A percentile compares a stretch with the other conserved stretches of the same genome.
phyloP scores from a whole-genome alignment of 37 sponge, comb jelly and placozoan genomes.

The Halichondria panicea region DNA sequence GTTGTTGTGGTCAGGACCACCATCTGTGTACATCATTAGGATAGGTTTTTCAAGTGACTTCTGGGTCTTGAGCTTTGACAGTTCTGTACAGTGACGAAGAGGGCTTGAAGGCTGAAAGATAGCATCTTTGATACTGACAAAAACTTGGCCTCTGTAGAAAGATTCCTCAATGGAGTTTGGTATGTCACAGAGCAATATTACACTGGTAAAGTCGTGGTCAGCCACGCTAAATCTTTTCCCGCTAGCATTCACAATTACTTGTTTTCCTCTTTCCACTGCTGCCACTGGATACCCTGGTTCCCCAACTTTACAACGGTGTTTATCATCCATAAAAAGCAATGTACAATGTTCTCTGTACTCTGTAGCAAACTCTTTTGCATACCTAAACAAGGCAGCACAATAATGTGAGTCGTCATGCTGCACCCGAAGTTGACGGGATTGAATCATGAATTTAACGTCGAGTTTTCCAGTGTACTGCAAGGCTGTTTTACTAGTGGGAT shows the following conservation, averaged over 20 bases:
- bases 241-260: constrained; percentile 19
- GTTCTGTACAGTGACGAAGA: constrained; percentile 24
- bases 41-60: not conserved
- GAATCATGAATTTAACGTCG: constrained; percentile 34
- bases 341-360: not conserved
- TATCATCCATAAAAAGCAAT: constrained; percentile 29
- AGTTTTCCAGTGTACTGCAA: constrained; percentile 40
- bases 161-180: constrained; percentile 19
- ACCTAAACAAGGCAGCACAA: constrained; percentile 28
- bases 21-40: constrained; percentile 30
- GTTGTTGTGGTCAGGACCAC: constrained; percentile 64
- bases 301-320: constrained; percentile 61
- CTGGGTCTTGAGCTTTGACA: not conserved
- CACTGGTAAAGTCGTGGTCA: constrained; percentile 55
- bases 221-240: constrained; percentile 15
- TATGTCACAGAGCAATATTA: constrained; percentile 20
- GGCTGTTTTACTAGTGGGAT: constrained; percentile 1
- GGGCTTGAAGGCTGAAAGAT: constrained; percentile 34
- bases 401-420: constrained; percentile 42
- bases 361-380: constrained; percentile 18
- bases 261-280: constrained; percentile 48
- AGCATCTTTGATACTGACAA: constrained; percentile 38
- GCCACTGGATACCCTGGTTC: constrained; percentile 70
- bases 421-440: constrained; percentile 25
- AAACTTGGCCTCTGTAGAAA: constrained; percentile 44